These are phyloP conservation scores for Tiliacea aurago DNA, from an alignment of 2,888 invertebrate genomes.

Conservation along the genomic window DNA sequence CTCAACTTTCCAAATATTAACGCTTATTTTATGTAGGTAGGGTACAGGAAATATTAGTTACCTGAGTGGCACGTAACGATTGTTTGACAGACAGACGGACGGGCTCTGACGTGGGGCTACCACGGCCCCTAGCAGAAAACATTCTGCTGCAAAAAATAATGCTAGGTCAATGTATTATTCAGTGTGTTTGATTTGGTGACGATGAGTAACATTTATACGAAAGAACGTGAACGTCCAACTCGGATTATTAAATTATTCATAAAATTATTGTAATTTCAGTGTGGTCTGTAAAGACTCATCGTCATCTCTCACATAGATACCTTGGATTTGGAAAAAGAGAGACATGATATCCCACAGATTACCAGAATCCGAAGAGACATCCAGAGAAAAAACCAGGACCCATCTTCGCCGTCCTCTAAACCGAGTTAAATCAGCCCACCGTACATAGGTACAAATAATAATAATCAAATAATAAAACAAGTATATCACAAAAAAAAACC, in stretches of 20 bases:
- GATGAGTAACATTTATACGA: neutral
- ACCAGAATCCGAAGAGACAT: neutral
- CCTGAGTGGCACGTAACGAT: conserved; percentile 15
- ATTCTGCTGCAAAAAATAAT: neutral
- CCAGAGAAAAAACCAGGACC: neutral
- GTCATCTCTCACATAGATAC: neutral
- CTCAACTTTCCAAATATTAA: conserved; percentile 8
- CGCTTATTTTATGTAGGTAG: conserved; percentile 7
- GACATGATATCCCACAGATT: neutral
- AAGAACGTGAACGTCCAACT: neutral
- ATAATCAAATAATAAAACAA: no score
- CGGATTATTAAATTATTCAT: neutral
- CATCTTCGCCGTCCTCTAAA: neutral
- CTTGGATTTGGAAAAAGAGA: neutral
- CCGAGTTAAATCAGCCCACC: neutral
- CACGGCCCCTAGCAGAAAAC: conserved; percentile 4
- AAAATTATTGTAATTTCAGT: neutral
- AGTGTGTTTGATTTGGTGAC: conserved; percentile 2
- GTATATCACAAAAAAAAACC: no score
- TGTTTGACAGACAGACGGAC: conserved; percentile 42
- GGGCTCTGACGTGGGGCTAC: conserved; percentile 40
- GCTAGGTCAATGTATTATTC: neutral
- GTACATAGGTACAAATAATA: neutral
- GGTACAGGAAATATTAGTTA: conserved; percentile 16
- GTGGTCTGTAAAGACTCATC: neutral